phyloP scores from a whole-genome alignment of 1,140 invertebrate genomes.

The Achroia grisella region DNA sequence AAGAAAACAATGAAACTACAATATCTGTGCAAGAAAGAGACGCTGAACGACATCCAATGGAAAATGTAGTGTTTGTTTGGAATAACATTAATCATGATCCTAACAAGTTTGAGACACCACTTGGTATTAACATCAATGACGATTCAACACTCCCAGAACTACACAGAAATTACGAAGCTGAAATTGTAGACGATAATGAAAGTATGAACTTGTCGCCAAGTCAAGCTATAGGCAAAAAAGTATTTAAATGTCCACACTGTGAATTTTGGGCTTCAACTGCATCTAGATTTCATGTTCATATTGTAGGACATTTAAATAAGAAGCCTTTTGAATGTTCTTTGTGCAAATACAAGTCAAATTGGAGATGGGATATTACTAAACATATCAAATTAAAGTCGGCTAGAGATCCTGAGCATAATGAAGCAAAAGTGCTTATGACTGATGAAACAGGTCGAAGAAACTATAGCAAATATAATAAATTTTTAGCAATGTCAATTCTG shows the following conservation, averaged over 20 bases:
- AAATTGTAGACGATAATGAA: conserved; percentile 59
- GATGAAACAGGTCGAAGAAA: conserved; percentile 92
- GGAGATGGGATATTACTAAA: conserved; percentile 97
- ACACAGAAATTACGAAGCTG: conserved; percentile 38
- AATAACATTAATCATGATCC: conserved; percentile 72
- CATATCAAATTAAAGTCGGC: conserved; percentile 93
- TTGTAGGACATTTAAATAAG: conserved; percentile 92
- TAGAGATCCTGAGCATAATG: conserved; percentile 84
- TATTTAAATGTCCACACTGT: conserved; percentile 93
- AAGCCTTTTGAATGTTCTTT: conserved; percentile 96
- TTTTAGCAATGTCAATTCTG: conserved; percentile 82
- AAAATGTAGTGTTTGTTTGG: conserved; percentile 86
- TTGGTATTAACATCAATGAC: conserved; percentile 63
- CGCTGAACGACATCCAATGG: conserved; percentile 79
- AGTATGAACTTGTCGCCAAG: conserved; percentile 62
- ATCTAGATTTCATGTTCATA: conserved; percentile 94
- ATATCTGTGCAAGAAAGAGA: conserved; percentile 45
- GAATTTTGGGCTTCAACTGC: conserved; percentile 92
- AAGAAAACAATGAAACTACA: conserved; percentile 41
- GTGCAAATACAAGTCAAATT: conserved; percentile 94
- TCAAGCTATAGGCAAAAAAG: conserved; percentile 74
- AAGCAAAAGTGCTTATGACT: conserved; percentile 89
- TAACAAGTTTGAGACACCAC: conserved; percentile 54
- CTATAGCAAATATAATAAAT: conserved; percentile 94
- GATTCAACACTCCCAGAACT: conserved; percentile 54